phyloP scores from a whole-genome alignment of 1,140 invertebrate genomes.

The Arion vulgaris region DNA sequence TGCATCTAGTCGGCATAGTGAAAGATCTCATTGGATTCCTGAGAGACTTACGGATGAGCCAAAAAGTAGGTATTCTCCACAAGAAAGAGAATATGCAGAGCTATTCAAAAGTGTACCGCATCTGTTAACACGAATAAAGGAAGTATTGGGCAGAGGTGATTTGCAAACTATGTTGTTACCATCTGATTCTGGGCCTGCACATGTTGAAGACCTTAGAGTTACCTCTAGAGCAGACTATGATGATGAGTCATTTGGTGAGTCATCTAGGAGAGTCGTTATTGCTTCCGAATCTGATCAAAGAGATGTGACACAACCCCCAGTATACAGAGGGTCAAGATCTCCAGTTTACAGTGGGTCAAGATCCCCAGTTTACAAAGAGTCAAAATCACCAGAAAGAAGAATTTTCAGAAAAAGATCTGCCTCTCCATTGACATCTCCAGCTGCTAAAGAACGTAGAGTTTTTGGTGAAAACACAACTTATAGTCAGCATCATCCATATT shows the following conservation, averaged over 20 bases:
- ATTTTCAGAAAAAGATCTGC: neutral
- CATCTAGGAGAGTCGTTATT: slow-evolving; percentile 11
- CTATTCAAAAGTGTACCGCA: neutral
- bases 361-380: neutral
- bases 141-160: neutral
- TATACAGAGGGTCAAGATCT: neutral
- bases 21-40: neutral
- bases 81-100: slow-evolving; percentile 4
- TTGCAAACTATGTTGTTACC: neutral
- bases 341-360: neutral
- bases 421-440: neutral
- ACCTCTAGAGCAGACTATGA: slow-evolving; percentile 1
- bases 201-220: slow-evolving; percentile 33
- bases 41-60: slow-evolving; percentile 31
- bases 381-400: neutral
- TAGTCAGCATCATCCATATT: neutral
- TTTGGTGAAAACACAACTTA: neutral
- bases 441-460: slow-evolving; percentile 11
- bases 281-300: slow-evolving; percentile 16
- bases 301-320: neutral
- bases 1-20: neutral
- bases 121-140: neutral
- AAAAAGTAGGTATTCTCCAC: slow-evolving; percentile 30
- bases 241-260: slow-evolving; percentile 26
- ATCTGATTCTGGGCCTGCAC: neutral